Evolutionary conservation across 1,140 invertebrate genomes (phyloP), one percentile per base, ranked within the genome.

Genomic region (Drosophila bifasciata): DNA sequence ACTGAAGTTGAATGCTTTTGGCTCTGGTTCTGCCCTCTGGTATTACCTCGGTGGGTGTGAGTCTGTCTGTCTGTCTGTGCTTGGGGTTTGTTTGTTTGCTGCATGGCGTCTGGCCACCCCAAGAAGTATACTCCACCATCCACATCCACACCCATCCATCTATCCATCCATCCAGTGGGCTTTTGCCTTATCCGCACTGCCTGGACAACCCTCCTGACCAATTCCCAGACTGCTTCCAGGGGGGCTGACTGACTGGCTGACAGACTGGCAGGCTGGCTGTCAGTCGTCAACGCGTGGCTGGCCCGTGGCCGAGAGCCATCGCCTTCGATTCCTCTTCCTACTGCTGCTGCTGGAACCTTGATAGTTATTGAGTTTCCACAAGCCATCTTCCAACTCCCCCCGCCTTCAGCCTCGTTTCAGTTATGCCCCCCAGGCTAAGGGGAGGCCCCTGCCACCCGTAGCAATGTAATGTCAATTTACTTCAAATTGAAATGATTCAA

Each of bases 401-500:
- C 23, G 16, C 46, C 16, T 7, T 8, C 32, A 36, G 6, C 3
- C 13, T 7, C 25, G 40, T 70, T 74, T 59, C 66, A 76, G 68
- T 60, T 68, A 36, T 45, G 21, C 1, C 46, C 46, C 36, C 9
- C 15, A 19, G 13, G 46, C 32, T 36, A 11, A 36, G 50, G 57
- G 48, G 15, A n/a, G n/a, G n/a, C n/a, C n/a, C 39, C 28, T 9
- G 48, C 45, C 72, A 76, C 73, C 64, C 66, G 58, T 74, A 74
- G 79, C 79, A 83, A 78, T 81, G 79, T 83, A 78, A 81, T 81
- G 79, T 81, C 79, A 81, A 81, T 81, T 81, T 81, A 80, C 75
- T 78, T 81, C 71, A 81, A 81, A 81, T 81, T 81, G 79, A 81
- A 81, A 81, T 81, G 79, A 81, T 81, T 83, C 79, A 81, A 81